Percentiles rank a stretch among this genome's conserved stretches.
These are phyloP conservation scores for Natrix natrix DNA, from an alignment of 2,797 vertebrate species.

Conservation along the genomic window DNA sequence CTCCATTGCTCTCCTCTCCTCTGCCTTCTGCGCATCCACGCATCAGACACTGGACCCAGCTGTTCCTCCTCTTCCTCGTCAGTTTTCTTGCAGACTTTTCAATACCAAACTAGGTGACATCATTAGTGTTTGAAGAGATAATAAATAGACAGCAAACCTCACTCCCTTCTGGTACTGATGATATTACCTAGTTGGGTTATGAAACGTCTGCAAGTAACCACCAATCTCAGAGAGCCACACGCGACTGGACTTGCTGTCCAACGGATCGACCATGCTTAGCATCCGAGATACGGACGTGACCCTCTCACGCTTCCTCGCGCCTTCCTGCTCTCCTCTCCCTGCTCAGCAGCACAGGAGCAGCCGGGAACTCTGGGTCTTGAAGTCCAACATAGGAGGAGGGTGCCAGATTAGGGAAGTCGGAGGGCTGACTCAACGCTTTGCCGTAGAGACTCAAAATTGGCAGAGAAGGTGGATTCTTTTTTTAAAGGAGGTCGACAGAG, in stretches of 20 bases:
- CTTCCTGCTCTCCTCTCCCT: background rate
- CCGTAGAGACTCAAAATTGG: background rate
- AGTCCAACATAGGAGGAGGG: background rate
- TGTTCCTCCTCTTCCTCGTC: too few species aligned
- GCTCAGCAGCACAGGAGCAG: background rate
- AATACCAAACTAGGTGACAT: too few species aligned
- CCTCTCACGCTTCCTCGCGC: too few species aligned
- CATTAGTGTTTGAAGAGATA: too few species aligned
- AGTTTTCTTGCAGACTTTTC: too few species aligned
- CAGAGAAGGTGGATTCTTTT: background rate
- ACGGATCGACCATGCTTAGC: background rate
- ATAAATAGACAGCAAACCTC: too few species aligned
- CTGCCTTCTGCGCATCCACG: too few species aligned
- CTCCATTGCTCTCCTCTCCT: too few species aligned
- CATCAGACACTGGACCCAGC: too few species aligned
- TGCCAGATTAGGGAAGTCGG: background rate
- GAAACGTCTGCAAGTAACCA: background rate
- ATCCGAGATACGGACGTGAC: background rate
- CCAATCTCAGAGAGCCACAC: too few species aligned
- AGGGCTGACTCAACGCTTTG: background rate
- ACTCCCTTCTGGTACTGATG: too few species aligned
- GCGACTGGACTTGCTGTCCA: background rate
- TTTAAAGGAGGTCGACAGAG: background rate
- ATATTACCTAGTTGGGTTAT: background rate
- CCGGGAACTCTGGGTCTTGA: background rate